Evolutionary conservation across 1,140 invertebrate genomes (phyloP).

Genomic region (Pollicipes pollicipes): DNA sequence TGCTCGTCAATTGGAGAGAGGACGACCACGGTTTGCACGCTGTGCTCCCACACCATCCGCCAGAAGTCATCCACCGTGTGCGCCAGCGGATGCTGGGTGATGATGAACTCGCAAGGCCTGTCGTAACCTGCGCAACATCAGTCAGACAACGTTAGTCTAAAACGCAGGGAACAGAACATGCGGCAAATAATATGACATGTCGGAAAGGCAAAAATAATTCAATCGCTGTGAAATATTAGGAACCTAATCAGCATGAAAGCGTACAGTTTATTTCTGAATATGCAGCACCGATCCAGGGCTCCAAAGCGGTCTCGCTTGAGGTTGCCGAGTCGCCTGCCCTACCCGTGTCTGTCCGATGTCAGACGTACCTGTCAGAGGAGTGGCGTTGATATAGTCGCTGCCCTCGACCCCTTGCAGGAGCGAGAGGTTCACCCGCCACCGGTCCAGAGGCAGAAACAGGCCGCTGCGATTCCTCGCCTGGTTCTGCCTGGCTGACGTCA

Average conservation of each 20-base stretch:
- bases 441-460: slow-evolving; percentile 65
- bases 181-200: no score
- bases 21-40: slow-evolving; percentile 11
- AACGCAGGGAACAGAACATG: no score
- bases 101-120: slow-evolving; percentile 11
- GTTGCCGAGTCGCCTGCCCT: no score
- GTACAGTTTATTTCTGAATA: no score
- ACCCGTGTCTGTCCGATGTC: no score
- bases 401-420: slow-evolving; percentile 83
- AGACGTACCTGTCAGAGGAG: slow-evolving; percentile 59
- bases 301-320: no score
- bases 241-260: no score
- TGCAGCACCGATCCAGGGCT: no score
- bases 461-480: slow-evolving; percentile 60
- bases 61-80: slow-evolving; percentile 13
- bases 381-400: slow-evolving; percentile 88
- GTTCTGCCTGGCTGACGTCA: slow-evolving; percentile 68
- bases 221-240: no score
- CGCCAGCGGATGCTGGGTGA: slow-evolving; percentile 13
- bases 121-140: slow-evolving; percentile 9
- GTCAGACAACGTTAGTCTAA: no score
- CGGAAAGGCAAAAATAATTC: no score
- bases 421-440: slow-evolving; percentile 68
- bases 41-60: slow-evolving; percentile 14
- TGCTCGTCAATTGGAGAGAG: slow-evolving; percentile 10